phyloP scores from a whole-genome alignment of 2,113 vertebrate genomes.

The Castor canadensis region DNA sequence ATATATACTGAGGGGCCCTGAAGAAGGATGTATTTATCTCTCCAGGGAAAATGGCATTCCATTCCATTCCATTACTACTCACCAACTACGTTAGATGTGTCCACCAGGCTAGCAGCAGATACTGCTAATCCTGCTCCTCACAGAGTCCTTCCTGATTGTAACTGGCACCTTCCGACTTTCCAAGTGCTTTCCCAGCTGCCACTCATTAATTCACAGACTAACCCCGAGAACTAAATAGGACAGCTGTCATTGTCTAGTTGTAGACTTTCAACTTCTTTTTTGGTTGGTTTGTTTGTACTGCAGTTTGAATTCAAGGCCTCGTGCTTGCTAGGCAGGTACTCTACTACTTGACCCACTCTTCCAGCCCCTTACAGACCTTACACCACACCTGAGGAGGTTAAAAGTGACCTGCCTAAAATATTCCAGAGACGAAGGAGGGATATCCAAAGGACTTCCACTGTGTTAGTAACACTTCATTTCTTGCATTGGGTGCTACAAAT shows the following conservation, averaged over 20 bases:
- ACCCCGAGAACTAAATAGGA: not conserved
- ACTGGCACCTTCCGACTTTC: not conserved
- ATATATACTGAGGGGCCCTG: not conserved
- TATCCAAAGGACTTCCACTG: not conserved
- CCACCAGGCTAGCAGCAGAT: not conserved
- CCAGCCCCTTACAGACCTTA: too few relatives aligned
- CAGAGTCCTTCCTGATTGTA: not conserved
- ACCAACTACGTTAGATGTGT: not conserved
- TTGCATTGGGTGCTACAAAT: not conserved
- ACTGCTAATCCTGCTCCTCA: not conserved
- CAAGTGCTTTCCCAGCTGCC: not conserved
- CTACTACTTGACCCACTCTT: too few relatives aligned
- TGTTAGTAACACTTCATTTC: not conserved
- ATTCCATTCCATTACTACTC: not conserved
- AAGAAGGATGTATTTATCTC: not conserved
- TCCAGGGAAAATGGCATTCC: not conserved
- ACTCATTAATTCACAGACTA: not conserved
- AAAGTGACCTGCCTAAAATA: slow-evolving; percentile 35
- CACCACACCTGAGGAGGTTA: not conserved
- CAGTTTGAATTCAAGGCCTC: too few relatives aligned
- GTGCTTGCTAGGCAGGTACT: too few relatives aligned
- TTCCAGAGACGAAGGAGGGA: not conserved
- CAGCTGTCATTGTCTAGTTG: not conserved
- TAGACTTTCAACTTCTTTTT: too few relatives aligned
- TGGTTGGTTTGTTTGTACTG: too few relatives aligned